phyloP scores from a whole-genome alignment of 1,140 invertebrate species.

The Neocloeon triangulifer region DNA sequence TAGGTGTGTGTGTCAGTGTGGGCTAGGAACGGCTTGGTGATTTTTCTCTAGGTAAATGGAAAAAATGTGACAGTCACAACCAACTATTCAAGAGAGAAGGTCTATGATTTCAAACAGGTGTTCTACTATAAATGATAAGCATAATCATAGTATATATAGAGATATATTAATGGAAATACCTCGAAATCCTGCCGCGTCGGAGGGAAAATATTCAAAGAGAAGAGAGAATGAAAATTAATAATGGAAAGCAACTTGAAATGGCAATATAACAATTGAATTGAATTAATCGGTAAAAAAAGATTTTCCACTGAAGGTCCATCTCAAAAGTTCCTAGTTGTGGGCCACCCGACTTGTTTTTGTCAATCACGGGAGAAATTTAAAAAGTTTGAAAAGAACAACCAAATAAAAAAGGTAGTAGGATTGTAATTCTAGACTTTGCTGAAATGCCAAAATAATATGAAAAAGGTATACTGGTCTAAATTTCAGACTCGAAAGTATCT shows the following conservation, averaged over 20 bases:
- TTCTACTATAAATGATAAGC: no score
- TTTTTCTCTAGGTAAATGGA: no score
- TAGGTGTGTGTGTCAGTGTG: no score
- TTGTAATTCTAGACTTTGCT: conserved; percentile 8
- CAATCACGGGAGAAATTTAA: no score
- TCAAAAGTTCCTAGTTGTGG: conserved; percentile 76
- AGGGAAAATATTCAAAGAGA: conserved; percentile 27
- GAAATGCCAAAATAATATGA: conserved; percentile 7
- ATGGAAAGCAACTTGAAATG: conserved; percentile 9
- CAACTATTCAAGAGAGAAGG: no score
- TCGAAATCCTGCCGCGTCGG: conserved; percentile 37
- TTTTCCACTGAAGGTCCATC: conserved; percentile 94
- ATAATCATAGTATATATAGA: no score
- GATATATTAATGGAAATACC: conserved; percentile 28
- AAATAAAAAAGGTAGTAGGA: conserved; percentile 9
- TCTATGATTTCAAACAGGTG: no score
- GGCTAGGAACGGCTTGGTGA: no score
- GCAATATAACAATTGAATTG: no score
- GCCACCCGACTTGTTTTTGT: no score
- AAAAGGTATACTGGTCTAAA: conserved; percentile 7
- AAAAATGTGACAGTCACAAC: no score
- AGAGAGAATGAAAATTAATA: conserved; percentile 19
- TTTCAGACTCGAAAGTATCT: conserved; percentile 6
- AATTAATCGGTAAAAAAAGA: no score
- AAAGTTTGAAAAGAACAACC: conserved; percentile 9